Base-by-base conservation (phyloP, 2,113 vertebrate genomes). In the Oriolus oriolus region DNA sequence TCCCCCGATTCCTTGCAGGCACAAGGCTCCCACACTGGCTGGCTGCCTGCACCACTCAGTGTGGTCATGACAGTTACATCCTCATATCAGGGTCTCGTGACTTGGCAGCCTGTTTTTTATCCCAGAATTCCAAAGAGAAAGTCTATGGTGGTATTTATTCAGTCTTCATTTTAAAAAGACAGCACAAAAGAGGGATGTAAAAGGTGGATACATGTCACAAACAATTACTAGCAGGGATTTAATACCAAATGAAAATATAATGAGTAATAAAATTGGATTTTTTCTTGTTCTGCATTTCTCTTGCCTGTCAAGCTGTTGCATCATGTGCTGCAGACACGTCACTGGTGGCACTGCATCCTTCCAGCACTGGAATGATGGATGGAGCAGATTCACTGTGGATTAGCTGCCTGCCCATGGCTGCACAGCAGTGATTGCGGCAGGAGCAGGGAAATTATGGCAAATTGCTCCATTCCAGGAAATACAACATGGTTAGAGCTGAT, bases 271-370 rank as follows among this genome's bases (percentile, higher is more conserved):
- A 94, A 86, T 21, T 1, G 45, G 33, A 65, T 80, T 86, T 45
- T 89, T 93, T 90, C 66, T 60, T 90, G 42, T 85, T 73, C 69
- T 28, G 28, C 66, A n/a, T 85, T 91, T 7, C 2, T 90, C 65
- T 93, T 23, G 28, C 82, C 64, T 88, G 90, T 88, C 92, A 90
- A 52, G 61, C 68, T 85, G n/a, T 22, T 82, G 65, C 21, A 42
- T 56, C 2, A 2, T 14, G 44, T 0, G 2, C 87, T 1, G 1
- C 49, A 73, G 74, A 69, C 70, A 42, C 0, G 0, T 73, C 1
- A 7, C 53, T 49, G 63, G 59, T 90, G 75, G 83, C 50, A 76
- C 31, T 0, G 0, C 33, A 20, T 69, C 65, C 35, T 74, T 79
- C 65, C 5, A 1, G 42, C 17, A 21, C 10, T 6, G 45, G 33